Percentiles rank a stretch among this genome's conserved stretches.
Conservation (phyloP, 2,888 invertebrate genomes). For the Erebia ligea region DNA sequence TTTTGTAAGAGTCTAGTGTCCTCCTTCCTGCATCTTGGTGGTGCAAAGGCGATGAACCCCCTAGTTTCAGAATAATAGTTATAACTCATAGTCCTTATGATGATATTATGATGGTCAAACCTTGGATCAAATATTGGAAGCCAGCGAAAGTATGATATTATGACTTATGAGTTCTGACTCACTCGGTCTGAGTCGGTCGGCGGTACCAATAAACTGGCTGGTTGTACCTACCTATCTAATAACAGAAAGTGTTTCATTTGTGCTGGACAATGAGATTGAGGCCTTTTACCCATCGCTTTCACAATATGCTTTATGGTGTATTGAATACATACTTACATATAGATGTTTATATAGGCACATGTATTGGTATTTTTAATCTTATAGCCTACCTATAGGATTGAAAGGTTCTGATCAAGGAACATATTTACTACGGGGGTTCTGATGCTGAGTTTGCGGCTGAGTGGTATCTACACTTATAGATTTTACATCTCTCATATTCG, state of each 20-base stretch:
- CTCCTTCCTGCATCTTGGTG: too few species aligned
- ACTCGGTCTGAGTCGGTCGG: too few species aligned
- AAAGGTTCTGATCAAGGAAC: too few species aligned
- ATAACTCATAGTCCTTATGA: too few species aligned
- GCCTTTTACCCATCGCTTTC: conserved; percentile 33
- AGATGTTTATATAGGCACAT: not conserved
- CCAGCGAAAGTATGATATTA: not conserved
- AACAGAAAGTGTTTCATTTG: conserved; percentile 25
- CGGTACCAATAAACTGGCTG: conserved; percentile 15
- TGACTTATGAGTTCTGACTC: conserved; percentile 6
- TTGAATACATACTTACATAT: not conserved
- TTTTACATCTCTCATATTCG: too few species aligned
- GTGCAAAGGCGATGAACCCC: too few species aligned
- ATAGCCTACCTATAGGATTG: not conserved
- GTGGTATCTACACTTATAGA: too few species aligned
- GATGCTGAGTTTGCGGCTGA: too few species aligned
- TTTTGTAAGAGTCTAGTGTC: too few species aligned
- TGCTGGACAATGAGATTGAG: conserved; percentile 26
- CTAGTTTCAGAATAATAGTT: too few species aligned
- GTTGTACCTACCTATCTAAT: conserved; percentile 8
- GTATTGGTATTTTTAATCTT: not conserved
- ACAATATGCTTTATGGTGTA: conserved; percentile 23
- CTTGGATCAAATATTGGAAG: conserved; percentile 7
- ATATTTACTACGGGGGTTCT: too few species aligned
- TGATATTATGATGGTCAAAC: not conserved